These are phyloP conservation scores for Oenanthe melanoleuca DNA, from an alignment of 2,113 vertebrate genomes.

Conservation along the genomic window DNA sequence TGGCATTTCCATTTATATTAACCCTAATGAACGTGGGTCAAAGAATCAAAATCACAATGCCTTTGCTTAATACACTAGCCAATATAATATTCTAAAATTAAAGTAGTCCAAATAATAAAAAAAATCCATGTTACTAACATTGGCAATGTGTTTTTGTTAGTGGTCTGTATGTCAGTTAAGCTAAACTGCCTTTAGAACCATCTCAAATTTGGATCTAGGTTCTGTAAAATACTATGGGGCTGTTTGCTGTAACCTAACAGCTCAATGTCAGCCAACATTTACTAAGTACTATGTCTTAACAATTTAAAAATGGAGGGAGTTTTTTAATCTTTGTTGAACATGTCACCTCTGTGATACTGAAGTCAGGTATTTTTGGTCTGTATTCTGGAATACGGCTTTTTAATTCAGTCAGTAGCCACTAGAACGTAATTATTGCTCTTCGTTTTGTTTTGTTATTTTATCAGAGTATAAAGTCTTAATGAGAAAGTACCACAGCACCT, in stretches of 20 bases:
- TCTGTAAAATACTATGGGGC: neutral
- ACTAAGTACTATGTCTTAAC: rapidly evolving
- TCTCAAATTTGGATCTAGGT: neutral
- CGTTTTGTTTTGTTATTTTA: neutral
- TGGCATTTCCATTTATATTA: neutral
- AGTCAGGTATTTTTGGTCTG: neutral
- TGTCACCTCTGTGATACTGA: neutral
- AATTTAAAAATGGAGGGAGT: neutral
- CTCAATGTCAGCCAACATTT: neutral
- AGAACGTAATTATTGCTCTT: neutral
- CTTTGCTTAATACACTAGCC: neutral
- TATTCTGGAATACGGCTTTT: neutral
- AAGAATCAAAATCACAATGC: neutral
- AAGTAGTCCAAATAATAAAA: neutral
- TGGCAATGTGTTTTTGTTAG: neutral
- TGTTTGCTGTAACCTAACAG: neutral
- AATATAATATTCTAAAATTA: neutral
- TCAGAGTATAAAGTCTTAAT: neutral
- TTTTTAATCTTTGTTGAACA: neutral
- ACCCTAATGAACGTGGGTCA: neutral
- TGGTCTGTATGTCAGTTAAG: neutral
- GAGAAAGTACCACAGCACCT: neutral
- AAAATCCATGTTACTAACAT: neutral
- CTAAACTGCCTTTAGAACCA: neutral
- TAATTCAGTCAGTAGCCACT: neutral